Conservation (phyloP, 1,140 invertebrate species). For the Ceratina australensis region DNA sequence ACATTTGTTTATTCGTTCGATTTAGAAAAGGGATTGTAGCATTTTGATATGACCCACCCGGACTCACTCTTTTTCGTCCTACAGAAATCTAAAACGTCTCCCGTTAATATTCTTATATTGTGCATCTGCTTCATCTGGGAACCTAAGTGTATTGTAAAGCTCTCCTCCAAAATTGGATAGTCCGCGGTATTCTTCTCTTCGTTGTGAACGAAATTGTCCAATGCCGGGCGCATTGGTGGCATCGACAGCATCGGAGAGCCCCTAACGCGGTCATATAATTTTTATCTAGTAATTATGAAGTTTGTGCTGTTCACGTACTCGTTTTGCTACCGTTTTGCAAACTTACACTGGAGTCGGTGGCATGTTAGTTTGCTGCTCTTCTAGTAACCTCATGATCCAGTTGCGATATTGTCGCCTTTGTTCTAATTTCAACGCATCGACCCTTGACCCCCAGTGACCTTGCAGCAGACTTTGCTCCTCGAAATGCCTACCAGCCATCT, state of each 20-base stretch:
- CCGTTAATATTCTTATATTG: constrained; percentile 94
- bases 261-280: constrained; percentile 51
- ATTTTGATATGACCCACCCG: constrained; percentile 62
- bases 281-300: constrained; percentile 15
- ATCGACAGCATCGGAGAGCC: constrained; percentile 74
- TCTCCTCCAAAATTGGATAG: constrained; percentile 86
- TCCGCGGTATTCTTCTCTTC: constrained; percentile 71
- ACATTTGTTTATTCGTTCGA: background rate
- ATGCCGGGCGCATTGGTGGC: constrained; percentile 64
- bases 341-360: constrained; percentile 81
- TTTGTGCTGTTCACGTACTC: background rate
- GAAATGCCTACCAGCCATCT: constrained; percentile 87
- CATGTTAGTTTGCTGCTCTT: constrained; percentile 83
- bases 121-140: constrained; percentile 99
- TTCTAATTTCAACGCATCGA: constrained; percentile 86
- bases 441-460: constrained; percentile 87
- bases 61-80: constrained; percentile 81
- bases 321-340: constrained; percentile 1
- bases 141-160: constrained; percentile 98
- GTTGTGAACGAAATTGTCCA: constrained; percentile 65
- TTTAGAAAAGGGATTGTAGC: background rate
- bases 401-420: constrained; percentile 88
- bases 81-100: constrained; percentile 93
- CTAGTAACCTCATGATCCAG: constrained; percentile 88
- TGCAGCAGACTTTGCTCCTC: constrained; percentile 88